Base-by-base conservation (phyloP, 2,113 vertebrate species). In the Pelusios castaneus region DNA sequence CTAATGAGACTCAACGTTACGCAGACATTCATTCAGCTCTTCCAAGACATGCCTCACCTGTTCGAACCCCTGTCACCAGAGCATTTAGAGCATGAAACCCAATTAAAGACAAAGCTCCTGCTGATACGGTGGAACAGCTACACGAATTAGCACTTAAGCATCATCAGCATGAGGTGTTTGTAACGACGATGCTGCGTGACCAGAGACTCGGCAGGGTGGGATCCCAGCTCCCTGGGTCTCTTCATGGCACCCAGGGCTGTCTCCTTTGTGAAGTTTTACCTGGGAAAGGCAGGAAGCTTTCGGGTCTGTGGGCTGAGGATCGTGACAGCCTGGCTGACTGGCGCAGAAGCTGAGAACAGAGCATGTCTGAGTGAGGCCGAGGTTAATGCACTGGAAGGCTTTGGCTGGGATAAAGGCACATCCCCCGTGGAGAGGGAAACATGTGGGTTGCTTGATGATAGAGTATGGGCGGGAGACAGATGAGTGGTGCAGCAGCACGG, bases 71-170 rank as follows among this genome's bases (percentile, higher is more conserved):
- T 97, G 97, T 96, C 95, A 92, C 90, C 45, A 27, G 92, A 95
- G 90, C 96, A 97, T 97, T 96, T 97, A 97, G 97, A 97, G 97
- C 97, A 97, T 97, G 97, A 97, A 97, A 97, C 96, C 94, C 88
- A 97, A 97, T 97, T 96, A 97, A 95, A 96, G 94, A 95, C 93
- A 96, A 97, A 89, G 92, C 92, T 96, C 94, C 96, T 86, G 94
- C 97, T 92, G 88, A 94, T 95, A 95, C 94, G 91, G 92, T 92
- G 97, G 94, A 84, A 88, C 83, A 94, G 82, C 49, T 95, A 97
- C 97, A 97, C 92, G 97, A 96, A 96, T 97, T 95, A 97, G 95
- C 97, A 97, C 97, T 97, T 97, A 95, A 97, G 96, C 91, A 93
- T 84, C 94, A 97, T 97, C 96, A 97, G 93, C 90, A 75, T 63